Percentiles rank a stretch among this genome's conserved stretches.
Evolutionary conservation across 2,113 vertebrate species (phyloP).

Genomic region (Macquaria australasica): DNA sequence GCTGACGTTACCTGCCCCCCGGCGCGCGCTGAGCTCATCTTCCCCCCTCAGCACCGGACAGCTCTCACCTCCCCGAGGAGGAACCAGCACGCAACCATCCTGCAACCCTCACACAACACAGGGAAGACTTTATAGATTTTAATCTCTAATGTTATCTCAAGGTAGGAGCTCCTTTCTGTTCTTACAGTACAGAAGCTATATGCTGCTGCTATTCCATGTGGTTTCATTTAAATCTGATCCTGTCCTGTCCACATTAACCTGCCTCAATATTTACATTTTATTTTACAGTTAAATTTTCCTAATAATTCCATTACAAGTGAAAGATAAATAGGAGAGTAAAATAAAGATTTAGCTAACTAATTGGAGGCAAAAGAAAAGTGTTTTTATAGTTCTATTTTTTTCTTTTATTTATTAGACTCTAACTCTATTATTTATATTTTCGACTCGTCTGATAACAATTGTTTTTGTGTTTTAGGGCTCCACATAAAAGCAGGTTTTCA

Average conservation of each 20-base stretch:
- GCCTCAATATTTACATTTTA: no score
- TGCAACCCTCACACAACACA: slow-evolving; percentile 7
- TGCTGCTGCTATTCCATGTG: not conserved
- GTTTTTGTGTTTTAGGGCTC: no score
- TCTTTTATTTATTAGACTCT: not conserved
- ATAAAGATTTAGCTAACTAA: not conserved
- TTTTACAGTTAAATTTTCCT: not conserved
- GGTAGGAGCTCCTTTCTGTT: not conserved
- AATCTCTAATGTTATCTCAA: not conserved
- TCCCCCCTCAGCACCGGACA: slow-evolving; percentile 65
- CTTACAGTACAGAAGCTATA: not conserved
- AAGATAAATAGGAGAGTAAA: not conserved
- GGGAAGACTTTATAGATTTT: not conserved
- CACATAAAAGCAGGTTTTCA: not conserved
- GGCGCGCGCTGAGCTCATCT: slow-evolving; percentile 68
- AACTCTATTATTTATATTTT: not conserved
- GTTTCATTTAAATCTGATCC: not conserved
- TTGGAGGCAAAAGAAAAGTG: not conserved
- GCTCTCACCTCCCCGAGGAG: slow-evolving; percentile 44
- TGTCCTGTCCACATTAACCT: not conserved
- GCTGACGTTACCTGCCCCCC: slow-evolving; percentile 77
- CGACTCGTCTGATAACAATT: not conserved
- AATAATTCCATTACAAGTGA: no score
- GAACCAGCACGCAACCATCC: slow-evolving; percentile 11
- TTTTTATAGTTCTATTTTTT: not conserved